Evolutionary conservation across 2,797 vertebrate species (phyloP), one percentile per base, ranked within the genome.

Genomic region (Argya squamiceps): DNA sequence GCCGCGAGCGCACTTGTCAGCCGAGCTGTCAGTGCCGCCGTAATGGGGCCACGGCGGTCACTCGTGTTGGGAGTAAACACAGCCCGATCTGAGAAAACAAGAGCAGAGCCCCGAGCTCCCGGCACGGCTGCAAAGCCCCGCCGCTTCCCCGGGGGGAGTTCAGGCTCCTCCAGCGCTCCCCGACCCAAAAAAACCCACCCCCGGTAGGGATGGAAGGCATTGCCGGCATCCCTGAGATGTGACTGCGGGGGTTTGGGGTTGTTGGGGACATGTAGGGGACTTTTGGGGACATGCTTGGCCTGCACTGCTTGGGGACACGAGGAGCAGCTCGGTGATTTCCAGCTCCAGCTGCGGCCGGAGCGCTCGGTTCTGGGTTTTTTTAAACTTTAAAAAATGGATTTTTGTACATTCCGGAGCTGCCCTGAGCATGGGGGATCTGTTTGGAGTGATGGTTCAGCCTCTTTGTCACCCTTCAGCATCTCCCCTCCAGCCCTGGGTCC

Each of bases 51-150:
- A 89, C 95, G 34, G 89, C 91, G 91, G 96, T 93, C 96, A 92
- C 89, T 37, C 56, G 84, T 96, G 94, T 92, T 94, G 81, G 92
- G 95, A 93, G 95, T 94, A 95, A 96, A 96, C 95, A 94, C 94
- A 94, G 68, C 65, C 29, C 12, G 44, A 77, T 50, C 96, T 46
- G 95, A 91, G 87, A 95, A 95, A 97, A 96, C 93, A 93, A 96
- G 96, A 93, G 91, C 95, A 65, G 78, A 88, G 92, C 85, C 92
- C 62, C 64, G 79, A 39, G 91, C 94, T 88, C 46, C 83, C 94
- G 44, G 79, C 88, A 7, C 69, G 81, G 74, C 82, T 56, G 77
- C 65, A 4, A 4, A 83, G 67, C 19, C 22, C 15, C 93, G 7
- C 55, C 11, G 1, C 59, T 44, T 7, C 20, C 49, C 49, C 47